Base-by-base conservation (phyloP, 2,888 invertebrate genomes). In the Xylocampa areola region DNA sequence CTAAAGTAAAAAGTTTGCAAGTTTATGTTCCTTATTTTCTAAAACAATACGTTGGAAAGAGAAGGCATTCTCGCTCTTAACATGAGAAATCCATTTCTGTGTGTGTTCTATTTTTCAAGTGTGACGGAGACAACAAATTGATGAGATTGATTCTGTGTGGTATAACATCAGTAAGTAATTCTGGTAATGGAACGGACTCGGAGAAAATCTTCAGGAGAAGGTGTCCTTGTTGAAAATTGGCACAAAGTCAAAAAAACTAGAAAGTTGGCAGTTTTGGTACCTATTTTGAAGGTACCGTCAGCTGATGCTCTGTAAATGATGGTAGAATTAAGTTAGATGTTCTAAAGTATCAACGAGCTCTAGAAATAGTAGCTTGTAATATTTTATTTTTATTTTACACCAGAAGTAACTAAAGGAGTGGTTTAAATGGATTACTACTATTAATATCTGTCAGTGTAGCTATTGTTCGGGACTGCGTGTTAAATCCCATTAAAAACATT, bases 1-100 rank as follows among this genome's bases (percentile, higher is more conserved):
- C 35, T 43, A 29, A 69, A 72, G 69, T 68, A 60, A 69, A 76
- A 76, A 75, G 61, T 73, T 76, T 47, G 39, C 17, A 49, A 54
- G n/a, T n/a, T n/a, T n/a, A n/a, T n/a, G n/a, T 57, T 52, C 53
- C 52, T 65, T 68, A 54, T 53, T 63, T 67, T 66, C 45, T 66
- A 41, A 64, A 61, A 54, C 40, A 58, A 64, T 55, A 50, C 33
- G 27, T 17, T 13, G 4, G 16, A 45, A 41, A 35, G 52, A 43
- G 57, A 60, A 45, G 7, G 36, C 41, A 21, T 32, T 21, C 32
- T 32, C 16, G 43, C 17, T 53, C 48, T 58, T 66, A 52, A 59
- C 60, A 67, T 36, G 55, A 57, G 43, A 68, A 65, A 53, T 55
- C 51, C 44, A 66, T 76, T 73, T 51, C 13, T 47, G 41, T 29